A percentile compares a stretch with the other conserved stretches of the same genome.
Evolutionary conservation across 2,888 invertebrate species (phyloP).

Genomic region (Rhagium mordax): DNA sequence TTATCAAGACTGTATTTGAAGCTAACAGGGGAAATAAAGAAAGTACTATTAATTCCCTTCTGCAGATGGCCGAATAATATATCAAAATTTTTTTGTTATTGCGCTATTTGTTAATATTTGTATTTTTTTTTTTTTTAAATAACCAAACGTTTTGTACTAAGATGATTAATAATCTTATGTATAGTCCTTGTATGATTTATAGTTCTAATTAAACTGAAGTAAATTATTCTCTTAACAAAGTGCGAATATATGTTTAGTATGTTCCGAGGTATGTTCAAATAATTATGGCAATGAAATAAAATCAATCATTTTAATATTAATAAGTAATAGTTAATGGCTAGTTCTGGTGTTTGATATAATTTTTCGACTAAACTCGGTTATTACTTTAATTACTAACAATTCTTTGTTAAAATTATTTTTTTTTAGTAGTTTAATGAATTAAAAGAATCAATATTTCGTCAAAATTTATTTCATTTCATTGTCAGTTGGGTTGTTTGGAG

Average conservation of each 20-base stretch:
- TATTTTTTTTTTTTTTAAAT: not conserved
- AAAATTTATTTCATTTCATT: not conserved
- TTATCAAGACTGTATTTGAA: slow-evolving; percentile 91
- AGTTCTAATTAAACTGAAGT: not conserved
- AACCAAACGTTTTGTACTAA: not conserved
- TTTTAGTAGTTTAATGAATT: too few species aligned
- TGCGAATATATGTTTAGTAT: too few species aligned
- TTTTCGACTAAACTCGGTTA: too few species aligned
- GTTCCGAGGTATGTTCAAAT: not conserved
- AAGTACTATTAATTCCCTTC: slow-evolving; percentile 89
- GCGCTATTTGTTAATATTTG: not conserved
- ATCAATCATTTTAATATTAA: not conserved
- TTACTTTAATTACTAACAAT: too few species aligned
- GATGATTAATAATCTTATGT: not conserved
- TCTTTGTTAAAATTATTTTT: too few species aligned
- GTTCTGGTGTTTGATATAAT: too few species aligned
- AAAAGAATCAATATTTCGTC: too few species aligned
- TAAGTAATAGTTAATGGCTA: too few species aligned
- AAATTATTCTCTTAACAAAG: not conserved
- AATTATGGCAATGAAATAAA: not conserved
- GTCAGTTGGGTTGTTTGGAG: not conserved
- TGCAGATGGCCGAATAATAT: slow-evolving; percentile 86
- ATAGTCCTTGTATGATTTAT: not conserved
- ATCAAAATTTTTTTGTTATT: slow-evolving; percentile 1
- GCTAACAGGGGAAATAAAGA: slow-evolving; percentile 93